A percentile compares a stretch with the other conserved stretches of the same genome.
These are phyloP conservation scores for Leptopilina syphax DNA, from an alignment of 2,888 invertebrate genomes.

Conservation along the genomic window DNA sequence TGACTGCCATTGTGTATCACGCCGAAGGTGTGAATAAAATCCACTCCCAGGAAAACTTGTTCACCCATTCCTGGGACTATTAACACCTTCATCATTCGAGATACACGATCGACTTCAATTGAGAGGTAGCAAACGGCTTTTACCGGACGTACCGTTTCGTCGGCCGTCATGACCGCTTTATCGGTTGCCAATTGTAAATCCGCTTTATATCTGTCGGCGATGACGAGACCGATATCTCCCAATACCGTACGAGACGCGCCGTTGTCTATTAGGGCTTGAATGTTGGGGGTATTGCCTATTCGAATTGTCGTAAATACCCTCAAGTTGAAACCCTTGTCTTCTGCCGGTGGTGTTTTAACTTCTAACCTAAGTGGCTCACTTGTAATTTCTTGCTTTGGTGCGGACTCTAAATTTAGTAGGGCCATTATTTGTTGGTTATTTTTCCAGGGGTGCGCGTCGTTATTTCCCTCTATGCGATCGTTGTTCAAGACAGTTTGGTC, in stretches of 20 bases:
- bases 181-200: background rate
- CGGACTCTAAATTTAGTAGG: background rate
- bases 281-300: background rate
- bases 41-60: conserved; percentile 14
- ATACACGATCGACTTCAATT: background rate
- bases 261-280: background rate
- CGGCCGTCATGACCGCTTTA: background rate
- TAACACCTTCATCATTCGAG: background rate
- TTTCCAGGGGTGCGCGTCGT: no score
- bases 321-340: background rate
- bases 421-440: background rate
- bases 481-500: no score
- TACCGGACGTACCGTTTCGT: background rate
- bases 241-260: background rate
- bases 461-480: no score
- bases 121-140: background rate
- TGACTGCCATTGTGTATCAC: background rate
- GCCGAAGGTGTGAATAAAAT: background rate
- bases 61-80: background rate
- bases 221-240: background rate
- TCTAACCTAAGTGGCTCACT: background rate
- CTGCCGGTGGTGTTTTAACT: background rate
- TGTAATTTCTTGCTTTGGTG: background rate
- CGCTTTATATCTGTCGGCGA: background rate
- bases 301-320: background rate